phyloP scores from a whole-genome alignment of 1,140 invertebrate species.

The Drosophila kikkawai region DNA sequence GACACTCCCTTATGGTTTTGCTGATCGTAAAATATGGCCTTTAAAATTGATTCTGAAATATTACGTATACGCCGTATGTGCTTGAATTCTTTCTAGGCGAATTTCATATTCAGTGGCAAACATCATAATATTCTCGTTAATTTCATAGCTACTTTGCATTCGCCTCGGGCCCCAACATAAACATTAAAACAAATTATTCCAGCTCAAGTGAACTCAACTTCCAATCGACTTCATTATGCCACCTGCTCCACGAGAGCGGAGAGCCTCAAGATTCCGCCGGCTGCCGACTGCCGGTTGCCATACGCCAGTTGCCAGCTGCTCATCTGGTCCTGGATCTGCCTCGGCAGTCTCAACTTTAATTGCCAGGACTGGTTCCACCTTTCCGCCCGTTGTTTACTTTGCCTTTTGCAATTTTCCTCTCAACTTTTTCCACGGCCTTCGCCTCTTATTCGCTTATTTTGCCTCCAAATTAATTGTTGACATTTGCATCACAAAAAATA shows the following conservation, averaged over 20 bases:
- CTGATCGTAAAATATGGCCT: conserved; percentile 1
- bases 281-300: neutral
- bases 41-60: conserved; percentile 1
- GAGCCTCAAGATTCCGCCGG: conserved; percentile 15
- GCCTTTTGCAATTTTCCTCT: conserved; percentile 26
- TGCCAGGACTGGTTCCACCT: conserved; percentile 23
- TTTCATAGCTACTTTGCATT: conserved; percentile 34
- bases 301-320: conserved; percentile 26
- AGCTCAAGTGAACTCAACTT: conserved; percentile 50
- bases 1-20: conserved; percentile 1
- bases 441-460: conserved; percentile 31
- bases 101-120: conserved; percentile 30
- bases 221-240: conserved; percentile 55
- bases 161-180: conserved; percentile 18
- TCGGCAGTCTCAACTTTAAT: conserved; percentile 39
- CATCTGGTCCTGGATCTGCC: conserved; percentile 24
- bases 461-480: conserved; percentile 62
- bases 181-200: conserved; percentile 51
- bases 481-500: conserved; percentile 47
- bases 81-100: neutral
- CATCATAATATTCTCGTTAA: conserved; percentile 34
- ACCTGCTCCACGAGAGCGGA: conserved; percentile 23
- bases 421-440: conserved; percentile 4
- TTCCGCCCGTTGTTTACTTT: conserved; percentile 30
- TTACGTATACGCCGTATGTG: conserved; percentile 25